Conservation (phyloP, 1,140 invertebrate species). For the Apocrypta bakeri region DNA sequence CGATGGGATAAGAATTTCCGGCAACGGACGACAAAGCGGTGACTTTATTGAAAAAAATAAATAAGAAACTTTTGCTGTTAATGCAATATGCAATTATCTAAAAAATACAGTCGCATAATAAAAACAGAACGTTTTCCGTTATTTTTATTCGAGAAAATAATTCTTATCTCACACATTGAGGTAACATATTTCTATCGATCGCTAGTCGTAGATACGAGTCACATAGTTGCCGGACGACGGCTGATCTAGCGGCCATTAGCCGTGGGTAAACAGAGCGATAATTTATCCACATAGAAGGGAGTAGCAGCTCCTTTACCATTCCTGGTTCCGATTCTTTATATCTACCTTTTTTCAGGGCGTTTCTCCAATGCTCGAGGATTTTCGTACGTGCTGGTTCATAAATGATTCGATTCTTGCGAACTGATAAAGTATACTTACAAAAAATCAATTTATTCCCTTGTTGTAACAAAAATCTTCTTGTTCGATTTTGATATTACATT, state of each 20-base stretch:
- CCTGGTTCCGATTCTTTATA: slow-evolving; percentile 69
- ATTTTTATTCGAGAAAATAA: neutral
- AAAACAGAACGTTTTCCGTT: neutral
- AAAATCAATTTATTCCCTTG: neutral
- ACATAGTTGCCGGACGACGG: slow-evolving; percentile 63
- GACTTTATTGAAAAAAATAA: neutral
- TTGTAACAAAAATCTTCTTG: no score
- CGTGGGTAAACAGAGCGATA: slow-evolving; percentile 73
- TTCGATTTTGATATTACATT: no score
- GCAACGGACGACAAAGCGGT: neutral
- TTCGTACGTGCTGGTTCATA: neutral
- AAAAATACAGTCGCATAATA: no score
- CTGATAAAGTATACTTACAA: neutral
- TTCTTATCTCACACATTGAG: neutral
- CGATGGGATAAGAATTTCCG: slow-evolving; percentile 19
- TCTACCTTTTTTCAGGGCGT: slow-evolving; percentile 22
- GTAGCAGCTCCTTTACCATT: slow-evolving; percentile 69
- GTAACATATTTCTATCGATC: slow-evolving; percentile 23
- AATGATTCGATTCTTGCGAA: neutral
- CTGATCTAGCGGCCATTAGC: slow-evolving; percentile 72
- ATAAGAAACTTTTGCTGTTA: neutral
- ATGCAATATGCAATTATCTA: no score
- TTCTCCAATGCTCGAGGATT: slow-evolving; percentile 47
- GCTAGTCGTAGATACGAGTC: neutral
- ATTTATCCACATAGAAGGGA: slow-evolving; percentile 68